A percentile compares a stretch with the other conserved stretches of the same genome.
Conservation (phyloP, 1,140 invertebrate genomes). For the Pararge aegeria region DNA sequence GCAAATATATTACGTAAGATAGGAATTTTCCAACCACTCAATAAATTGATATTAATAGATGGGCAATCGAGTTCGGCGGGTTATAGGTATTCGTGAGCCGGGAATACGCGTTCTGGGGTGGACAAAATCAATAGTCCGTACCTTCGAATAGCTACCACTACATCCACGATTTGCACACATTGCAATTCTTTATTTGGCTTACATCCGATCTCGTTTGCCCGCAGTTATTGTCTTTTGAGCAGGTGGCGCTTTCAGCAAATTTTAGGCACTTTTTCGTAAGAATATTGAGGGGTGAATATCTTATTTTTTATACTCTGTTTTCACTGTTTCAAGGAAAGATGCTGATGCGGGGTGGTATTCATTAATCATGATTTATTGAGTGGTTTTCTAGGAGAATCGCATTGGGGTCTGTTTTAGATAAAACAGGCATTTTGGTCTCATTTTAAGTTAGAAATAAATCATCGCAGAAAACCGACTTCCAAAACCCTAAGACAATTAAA, state of each 20-base stretch:
- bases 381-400: constrained; percentile 15
- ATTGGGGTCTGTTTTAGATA: background rate
- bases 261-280: constrained; percentile 21
- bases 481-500: too few species aligned
- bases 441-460: too few species aligned
- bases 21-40: constrained; percentile 33
- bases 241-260: constrained; percentile 34
- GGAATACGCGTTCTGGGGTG: constrained; percentile 63
- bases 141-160: constrained; percentile 65
- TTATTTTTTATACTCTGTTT: constrained; percentile 18
- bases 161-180: constrained; percentile 64
- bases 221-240: constrained; percentile 48
- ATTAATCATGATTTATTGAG: constrained; percentile 21
- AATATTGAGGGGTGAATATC: constrained; percentile 27
- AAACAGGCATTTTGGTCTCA: too few species aligned
- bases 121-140: constrained; percentile 76
- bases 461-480: too few species aligned
- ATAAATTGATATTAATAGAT: constrained; percentile 68
- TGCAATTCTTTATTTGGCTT: constrained; percentile 64
- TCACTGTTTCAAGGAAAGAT: constrained; percentile 12
- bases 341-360: constrained; percentile 9
- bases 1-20: too few species aligned
- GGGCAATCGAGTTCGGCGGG: constrained; percentile 55
- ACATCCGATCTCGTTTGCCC: constrained; percentile 47
- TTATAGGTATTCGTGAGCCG: constrained; percentile 54